phyloP scores from a whole-genome alignment of 2,113 vertebrate species.

The Upupa epops region DNA sequence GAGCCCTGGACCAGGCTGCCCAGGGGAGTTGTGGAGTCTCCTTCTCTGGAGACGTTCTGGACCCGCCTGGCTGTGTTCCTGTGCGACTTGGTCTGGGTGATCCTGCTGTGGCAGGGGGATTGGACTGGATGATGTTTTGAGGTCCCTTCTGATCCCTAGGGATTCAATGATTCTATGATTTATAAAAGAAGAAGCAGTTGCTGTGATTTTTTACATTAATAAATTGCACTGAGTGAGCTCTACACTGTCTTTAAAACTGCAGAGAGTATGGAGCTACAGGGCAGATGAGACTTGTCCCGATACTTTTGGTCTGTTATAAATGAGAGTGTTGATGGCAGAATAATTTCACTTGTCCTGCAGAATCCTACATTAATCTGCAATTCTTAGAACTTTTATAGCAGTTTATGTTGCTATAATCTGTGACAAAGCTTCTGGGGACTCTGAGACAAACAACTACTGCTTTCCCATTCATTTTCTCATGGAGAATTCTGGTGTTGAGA shows the following conservation, averaged over 20 bases:
- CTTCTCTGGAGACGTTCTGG: too few species aligned
- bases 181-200: background rate
- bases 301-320: background rate
- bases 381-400: background rate
- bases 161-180: background rate
- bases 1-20: too few species aligned
- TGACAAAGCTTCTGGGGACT: background rate
- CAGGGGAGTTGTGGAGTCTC: too few species aligned
- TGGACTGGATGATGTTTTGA: too few species aligned
- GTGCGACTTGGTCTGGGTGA: too few species aligned
- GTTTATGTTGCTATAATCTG: background rate
- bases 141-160: too few species aligned
- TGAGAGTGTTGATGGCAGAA: background rate
- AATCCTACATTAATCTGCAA: background rate
- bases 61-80: too few species aligned
- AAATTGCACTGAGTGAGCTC: background rate
- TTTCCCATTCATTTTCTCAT: background rate
- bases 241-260: background rate
- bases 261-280: background rate
- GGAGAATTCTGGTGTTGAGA: background rate
- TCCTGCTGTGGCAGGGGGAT: too few species aligned
- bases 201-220: background rate
- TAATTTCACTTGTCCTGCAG: background rate
- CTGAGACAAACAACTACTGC: background rate
- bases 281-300: background rate